phyloP scores from a whole-genome alignment of 1,140 invertebrate species.

The Eriosoma lanigerum region DNA sequence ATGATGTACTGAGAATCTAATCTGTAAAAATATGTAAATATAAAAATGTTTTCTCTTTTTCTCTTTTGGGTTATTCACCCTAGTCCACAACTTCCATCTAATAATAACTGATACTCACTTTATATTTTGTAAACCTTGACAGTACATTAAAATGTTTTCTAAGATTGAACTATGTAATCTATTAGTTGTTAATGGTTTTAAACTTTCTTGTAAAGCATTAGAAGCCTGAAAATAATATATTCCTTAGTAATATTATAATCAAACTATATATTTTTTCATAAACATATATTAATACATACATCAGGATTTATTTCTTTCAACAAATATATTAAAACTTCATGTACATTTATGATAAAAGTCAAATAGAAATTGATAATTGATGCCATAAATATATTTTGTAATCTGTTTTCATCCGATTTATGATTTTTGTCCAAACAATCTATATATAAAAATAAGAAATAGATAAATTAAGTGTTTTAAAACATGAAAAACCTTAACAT shows the following conservation, averaged over 20 bases:
- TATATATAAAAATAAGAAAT: background rate
- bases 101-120: constrained; percentile 19
- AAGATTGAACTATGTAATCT: background rate
- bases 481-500: too few relatives aligned
- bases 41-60: too few relatives aligned
- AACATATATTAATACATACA: constrained; percentile 20
- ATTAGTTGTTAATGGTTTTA: constrained; percentile 12
- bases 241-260: too few relatives aligned
- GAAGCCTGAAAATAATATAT: constrained; percentile 8
- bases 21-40: constrained; percentile 19
- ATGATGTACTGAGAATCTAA: constrained; percentile 5
- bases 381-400: constrained; percentile 19
- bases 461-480: too few relatives aligned
- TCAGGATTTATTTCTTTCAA: constrained; percentile 10
- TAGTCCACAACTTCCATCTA: too few relatives aligned
- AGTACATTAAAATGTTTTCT: constrained; percentile 17
- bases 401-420: constrained; percentile 26
- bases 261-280: too few relatives aligned
- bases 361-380: constrained; percentile 8
- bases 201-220: background rate
- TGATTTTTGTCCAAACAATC: constrained; percentile 12
- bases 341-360: constrained; percentile 11
- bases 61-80: too few relatives aligned
- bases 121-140: constrained; percentile 11
- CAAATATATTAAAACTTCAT: constrained; percentile 17